Evolutionary conservation across 2,797 vertebrate genomes (phyloP).

Genomic region (Pitangus sulphuratus): DNA sequence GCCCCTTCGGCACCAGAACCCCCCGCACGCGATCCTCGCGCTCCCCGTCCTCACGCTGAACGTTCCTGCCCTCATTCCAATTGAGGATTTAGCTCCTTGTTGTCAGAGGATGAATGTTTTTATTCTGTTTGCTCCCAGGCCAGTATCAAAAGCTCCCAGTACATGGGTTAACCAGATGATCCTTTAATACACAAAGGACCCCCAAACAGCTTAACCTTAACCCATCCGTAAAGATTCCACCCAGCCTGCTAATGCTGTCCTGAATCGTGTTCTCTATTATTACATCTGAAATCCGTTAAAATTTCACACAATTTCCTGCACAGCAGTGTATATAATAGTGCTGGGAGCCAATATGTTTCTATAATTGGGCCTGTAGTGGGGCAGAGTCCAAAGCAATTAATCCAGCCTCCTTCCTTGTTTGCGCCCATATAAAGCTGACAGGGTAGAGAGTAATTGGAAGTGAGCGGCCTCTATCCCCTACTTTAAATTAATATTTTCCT

Average conservation of each 20-base stretch:
- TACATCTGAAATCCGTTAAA: constrained; percentile 90
- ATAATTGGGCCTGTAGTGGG: constrained; percentile 98
- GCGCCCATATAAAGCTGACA: constrained; percentile 91
- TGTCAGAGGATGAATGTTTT: constrained; percentile 63
- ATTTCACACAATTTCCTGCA: constrained; percentile 99
- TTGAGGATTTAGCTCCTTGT: constrained; percentile 61
- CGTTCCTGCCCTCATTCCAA: neutral
- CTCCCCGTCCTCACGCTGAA: neutral
- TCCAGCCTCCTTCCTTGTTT: constrained; percentile 96
- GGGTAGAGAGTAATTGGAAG: constrained; percentile 97
- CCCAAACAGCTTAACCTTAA: constrained; percentile 78
- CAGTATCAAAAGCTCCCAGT: constrained; percentile 65
- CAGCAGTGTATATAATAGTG: constrained; percentile 93
- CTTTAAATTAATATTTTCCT: constrained; percentile 98
- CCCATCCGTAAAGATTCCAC: constrained; percentile 68
- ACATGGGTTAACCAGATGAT: constrained; percentile 80
- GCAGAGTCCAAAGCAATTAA: constrained; percentile 99
- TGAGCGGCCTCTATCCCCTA: constrained; percentile 91
- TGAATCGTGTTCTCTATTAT: constrained; percentile 82
- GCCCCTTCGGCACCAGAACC: neutral
- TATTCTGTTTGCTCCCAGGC: constrained; percentile 66
- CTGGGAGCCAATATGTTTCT: constrained; percentile 97
- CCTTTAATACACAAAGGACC: constrained; percentile 78
- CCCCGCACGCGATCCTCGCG: accelerated
- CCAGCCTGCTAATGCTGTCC: constrained; percentile 70